phyloP scores from a whole-genome alignment of 2,797 vertebrate genomes.

The Schizopygopsis malacanthus region DNA sequence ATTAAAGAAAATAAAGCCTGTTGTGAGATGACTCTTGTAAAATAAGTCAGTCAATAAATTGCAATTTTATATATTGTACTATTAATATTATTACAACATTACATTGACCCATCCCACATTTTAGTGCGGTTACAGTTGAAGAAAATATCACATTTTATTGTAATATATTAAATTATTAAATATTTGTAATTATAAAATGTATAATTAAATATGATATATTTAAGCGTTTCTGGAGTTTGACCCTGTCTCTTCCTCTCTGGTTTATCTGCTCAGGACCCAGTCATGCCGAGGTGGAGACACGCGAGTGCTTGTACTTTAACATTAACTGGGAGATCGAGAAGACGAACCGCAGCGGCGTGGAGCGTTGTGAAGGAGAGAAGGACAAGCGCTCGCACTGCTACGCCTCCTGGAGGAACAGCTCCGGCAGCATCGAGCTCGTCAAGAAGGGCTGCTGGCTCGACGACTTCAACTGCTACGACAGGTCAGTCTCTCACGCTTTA shows the following conservation, averaged over 20 bases:
- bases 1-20: not conserved
- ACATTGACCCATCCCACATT: too few species aligned
- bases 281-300: constrained; percentile 82
- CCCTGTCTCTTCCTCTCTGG: not conserved
- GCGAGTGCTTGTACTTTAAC: constrained; percentile 92
- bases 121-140: too few species aligned
- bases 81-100: not conserved
- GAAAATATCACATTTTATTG: too few species aligned
- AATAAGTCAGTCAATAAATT: not conserved
- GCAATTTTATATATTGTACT: too few species aligned
- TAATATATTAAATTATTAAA: too few species aligned
- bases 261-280: constrained; percentile 76
- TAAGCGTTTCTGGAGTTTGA: too few species aligned
- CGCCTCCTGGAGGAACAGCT: constrained; percentile 94
- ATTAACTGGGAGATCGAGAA: constrained; percentile 92
- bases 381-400: constrained; percentile 96
- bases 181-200: too few species aligned
- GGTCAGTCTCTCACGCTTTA: constrained; percentile 71
- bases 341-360: constrained; percentile 93
- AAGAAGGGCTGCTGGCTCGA: constrained; percentile 98
- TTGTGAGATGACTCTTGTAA: not conserved
- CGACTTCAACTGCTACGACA: constrained; percentile 98
- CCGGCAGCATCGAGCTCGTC: constrained; percentile 89
- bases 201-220: too few species aligned
- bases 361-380: constrained; percentile 89